These are phyloP conservation scores for Aricia agestis DNA, from an alignment of 1,140 invertebrate genomes.

Conservation along the genomic window DNA sequence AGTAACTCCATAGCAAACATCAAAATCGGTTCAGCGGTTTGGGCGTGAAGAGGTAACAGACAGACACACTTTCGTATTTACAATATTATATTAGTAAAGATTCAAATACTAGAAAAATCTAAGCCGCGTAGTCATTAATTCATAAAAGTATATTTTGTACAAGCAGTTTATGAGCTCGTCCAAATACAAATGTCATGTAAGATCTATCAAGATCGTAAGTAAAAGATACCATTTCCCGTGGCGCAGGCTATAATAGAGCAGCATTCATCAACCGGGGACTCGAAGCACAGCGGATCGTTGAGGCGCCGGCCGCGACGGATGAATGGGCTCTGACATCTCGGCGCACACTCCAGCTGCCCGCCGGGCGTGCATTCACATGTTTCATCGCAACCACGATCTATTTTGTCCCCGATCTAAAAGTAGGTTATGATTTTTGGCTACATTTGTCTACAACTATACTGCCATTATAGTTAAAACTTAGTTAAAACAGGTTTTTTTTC, in stretches of 20 bases:
- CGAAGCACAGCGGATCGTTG: slow-evolving; percentile 84
- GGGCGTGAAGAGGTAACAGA: too few species aligned
- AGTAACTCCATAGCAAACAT: too few species aligned
- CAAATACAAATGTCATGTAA: slow-evolving; percentile 11
- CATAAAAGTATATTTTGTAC: too few species aligned
- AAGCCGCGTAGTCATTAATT: too few species aligned
- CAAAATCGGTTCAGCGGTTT: too few species aligned
- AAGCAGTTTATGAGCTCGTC: neutral
- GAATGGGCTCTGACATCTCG: slow-evolving; percentile 79
- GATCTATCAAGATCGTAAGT: neutral
- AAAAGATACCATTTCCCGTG: slow-evolving; percentile 43
- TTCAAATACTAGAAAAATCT: too few species aligned
- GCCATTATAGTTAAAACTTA: too few species aligned
- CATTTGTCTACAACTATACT: too few species aligned
- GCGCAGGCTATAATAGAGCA: slow-evolving; percentile 83
- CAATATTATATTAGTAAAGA: too few species aligned
- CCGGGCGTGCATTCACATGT: slow-evolving; percentile 80
- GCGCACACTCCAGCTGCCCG: slow-evolving; percentile 81
- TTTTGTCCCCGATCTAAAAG: slow-evolving; percentile 78
- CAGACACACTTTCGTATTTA: too few species aligned
- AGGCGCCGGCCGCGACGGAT: slow-evolving; percentile 79
- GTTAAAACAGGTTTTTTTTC: too few species aligned
- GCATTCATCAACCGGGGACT: slow-evolving; percentile 82
- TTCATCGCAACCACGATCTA: slow-evolving; percentile 83
- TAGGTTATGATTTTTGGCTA: neutral